phyloP scores from a whole-genome alignment of 2,113 vertebrate species.

The Alethe diademata region DNA sequence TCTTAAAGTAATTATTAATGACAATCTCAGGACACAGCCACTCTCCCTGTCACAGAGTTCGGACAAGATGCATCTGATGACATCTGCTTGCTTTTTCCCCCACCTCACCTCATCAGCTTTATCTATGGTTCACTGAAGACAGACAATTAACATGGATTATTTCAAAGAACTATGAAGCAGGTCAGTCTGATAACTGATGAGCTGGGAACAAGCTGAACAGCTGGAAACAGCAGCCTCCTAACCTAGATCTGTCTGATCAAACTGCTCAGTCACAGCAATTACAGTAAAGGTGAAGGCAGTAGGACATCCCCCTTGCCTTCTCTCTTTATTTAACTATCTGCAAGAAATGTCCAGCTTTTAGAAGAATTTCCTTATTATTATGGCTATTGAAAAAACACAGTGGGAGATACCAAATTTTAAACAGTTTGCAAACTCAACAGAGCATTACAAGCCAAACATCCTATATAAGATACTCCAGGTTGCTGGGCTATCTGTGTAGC shows the following conservation, averaged over 20 bases:
- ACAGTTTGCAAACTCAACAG: not conserved
- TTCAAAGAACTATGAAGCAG: not conserved
- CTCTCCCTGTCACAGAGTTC: not conserved
- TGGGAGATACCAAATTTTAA: not conserved
- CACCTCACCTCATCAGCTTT: not conserved
- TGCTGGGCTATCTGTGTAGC: not conserved
- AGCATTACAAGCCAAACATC: not conserved
- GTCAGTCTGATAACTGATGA: not conserved
- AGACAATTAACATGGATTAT: not conserved
- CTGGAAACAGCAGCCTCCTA: constrained; percentile 27
- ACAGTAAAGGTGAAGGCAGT: not conserved
- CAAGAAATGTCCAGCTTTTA: not conserved
- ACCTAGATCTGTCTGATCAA: constrained; percentile 19
- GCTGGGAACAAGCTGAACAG: not conserved
- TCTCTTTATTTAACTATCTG: not conserved
- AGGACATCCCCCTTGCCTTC: not conserved
- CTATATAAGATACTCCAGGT: not conserved
- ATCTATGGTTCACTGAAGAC: not conserved
- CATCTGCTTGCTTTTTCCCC: not conserved
- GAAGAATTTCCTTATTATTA: not conserved
- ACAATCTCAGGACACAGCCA: not conserved
- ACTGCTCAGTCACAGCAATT: not conserved
- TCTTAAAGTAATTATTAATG: not conserved
- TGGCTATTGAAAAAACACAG: not conserved
- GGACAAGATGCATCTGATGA: not conserved